Evolutionary conservation across 2,113 vertebrate species (phyloP).

Genomic region (Solea solea): DNA sequence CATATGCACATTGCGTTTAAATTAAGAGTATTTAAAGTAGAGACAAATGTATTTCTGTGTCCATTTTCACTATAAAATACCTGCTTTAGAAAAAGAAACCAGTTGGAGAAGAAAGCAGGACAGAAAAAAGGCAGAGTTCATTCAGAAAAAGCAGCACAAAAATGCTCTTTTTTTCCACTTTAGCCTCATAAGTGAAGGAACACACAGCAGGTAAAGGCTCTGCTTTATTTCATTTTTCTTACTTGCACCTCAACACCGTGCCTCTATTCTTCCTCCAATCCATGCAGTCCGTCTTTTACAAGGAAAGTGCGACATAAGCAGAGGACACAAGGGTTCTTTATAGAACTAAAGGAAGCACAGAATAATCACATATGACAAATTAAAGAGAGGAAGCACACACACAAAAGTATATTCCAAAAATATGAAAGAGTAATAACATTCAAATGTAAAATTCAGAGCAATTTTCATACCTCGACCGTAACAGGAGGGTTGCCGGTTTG

Average conservation of each 20-base stretch:
- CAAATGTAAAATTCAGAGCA: no score
- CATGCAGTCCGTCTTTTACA: no score
- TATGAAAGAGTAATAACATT: no score
- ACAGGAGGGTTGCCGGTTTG: no score
- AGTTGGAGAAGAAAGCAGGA: not conserved
- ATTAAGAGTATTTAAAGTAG: not conserved
- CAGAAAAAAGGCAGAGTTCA: no score
- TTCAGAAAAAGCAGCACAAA: no score
- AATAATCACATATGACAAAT: no score
- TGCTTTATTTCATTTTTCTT: not conserved
- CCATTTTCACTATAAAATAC: constrained; percentile 1
- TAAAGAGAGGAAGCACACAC: no score
- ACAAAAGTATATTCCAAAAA: no score
- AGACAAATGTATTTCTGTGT: not conserved
- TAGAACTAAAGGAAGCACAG: not conserved
- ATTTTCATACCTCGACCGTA: no score
- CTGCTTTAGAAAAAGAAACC: not conserved
- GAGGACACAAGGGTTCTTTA: no score
- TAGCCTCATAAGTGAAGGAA: constrained; percentile 10
- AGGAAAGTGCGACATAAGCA: not conserved
- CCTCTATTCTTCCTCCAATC: not conserved
- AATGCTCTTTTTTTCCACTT: not conserved
- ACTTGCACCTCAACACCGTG: not conserved
- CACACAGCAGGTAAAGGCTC: not conserved
- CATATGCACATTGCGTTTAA: no score